These are phyloP conservation scores for Nixonia krombeini DNA, from an alignment of 1,140 invertebrate genomes.

Conservation along the genomic window DNA sequence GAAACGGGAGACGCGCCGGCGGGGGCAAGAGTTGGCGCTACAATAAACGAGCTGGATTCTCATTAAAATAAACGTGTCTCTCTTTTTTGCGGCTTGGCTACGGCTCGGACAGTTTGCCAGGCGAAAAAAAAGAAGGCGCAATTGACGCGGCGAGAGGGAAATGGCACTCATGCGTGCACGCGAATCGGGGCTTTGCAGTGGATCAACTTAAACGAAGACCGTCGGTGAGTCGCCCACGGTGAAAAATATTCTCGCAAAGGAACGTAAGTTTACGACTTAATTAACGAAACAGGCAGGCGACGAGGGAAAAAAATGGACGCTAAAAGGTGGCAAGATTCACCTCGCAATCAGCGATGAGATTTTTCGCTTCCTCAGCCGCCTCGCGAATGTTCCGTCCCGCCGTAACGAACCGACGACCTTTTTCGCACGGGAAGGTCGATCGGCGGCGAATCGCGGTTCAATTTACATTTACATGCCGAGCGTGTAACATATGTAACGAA, in stretches of 20 bases:
- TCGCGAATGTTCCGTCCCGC: too few relatives aligned
- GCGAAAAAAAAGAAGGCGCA: conserved; percentile 11
- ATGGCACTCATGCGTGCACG: too few relatives aligned
- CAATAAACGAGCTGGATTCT: conserved; percentile 67
- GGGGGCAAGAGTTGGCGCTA: conserved; percentile 49
- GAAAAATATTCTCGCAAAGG: conserved; percentile 53
- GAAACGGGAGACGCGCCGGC: conserved; percentile 15
- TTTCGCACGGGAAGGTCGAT: too few relatives aligned
- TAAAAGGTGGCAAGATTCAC: conserved; percentile 17
- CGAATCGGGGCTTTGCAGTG: background rate
- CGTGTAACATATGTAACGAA: too few relatives aligned
- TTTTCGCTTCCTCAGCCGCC: too few relatives aligned
- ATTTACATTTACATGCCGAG: too few relatives aligned
- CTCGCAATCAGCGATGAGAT: too few relatives aligned
- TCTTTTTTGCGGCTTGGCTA: conserved; percentile 49
- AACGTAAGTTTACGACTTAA: conserved; percentile 54
- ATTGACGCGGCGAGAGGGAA: background rate
- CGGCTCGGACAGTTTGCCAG: conserved; percentile 29
- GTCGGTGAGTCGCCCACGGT: conserved; percentile 27
- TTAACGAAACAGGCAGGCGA: conserved; percentile 42
- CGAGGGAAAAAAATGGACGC: conserved; percentile 12
- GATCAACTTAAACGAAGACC: conserved; percentile 19
- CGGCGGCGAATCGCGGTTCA: too few relatives aligned
- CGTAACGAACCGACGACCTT: background rate
- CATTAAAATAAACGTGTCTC: conserved; percentile 68